Conservation (phyloP, 2,113 vertebrate genomes). For the Tetrax tetrax region DNA sequence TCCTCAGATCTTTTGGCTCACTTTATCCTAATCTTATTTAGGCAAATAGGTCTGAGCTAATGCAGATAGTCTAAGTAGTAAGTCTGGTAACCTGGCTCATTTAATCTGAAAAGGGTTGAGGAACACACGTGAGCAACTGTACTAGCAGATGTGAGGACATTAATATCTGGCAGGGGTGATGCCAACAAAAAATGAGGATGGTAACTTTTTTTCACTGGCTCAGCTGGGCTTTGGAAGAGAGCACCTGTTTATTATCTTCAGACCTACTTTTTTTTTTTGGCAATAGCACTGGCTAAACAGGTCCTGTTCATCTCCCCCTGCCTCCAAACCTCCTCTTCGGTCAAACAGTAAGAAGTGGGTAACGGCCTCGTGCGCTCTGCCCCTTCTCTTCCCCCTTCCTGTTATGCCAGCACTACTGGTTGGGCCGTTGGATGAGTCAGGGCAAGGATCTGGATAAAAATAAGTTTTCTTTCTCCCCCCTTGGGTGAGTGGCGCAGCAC, state of each 20-base stretch:
- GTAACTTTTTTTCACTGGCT: background rate
- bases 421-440: slow-evolving; percentile 59
- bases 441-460: slow-evolving; percentile 50
- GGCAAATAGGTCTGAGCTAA: slow-evolving; percentile 8
- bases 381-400: slow-evolving; percentile 61
- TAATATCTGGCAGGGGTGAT: background rate
- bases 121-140: background rate
- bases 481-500: background rate
- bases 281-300: background rate
- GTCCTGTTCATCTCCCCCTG: background rate
- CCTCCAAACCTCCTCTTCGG: background rate
- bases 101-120: background rate
- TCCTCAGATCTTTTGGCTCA: slow-evolving; percentile 1
- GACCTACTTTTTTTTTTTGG: background rate
- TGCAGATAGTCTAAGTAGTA: background rate
- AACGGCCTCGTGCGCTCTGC: background rate
- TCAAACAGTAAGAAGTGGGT: slow-evolving; percentile 16
- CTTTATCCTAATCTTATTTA: slow-evolving; percentile 37
- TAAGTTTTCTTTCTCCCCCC: background rate
- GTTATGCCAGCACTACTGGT: slow-evolving; percentile 39
- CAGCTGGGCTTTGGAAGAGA: background rate
- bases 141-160: background rate
- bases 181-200: background rate
- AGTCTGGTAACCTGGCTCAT: background rate
- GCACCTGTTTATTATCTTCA: background rate